Evolutionary conservation across 2,797 vertebrate genomes (phyloP), one percentile per base, ranked within the genome.

Genomic region (Pseudochirops corinnae): DNA sequence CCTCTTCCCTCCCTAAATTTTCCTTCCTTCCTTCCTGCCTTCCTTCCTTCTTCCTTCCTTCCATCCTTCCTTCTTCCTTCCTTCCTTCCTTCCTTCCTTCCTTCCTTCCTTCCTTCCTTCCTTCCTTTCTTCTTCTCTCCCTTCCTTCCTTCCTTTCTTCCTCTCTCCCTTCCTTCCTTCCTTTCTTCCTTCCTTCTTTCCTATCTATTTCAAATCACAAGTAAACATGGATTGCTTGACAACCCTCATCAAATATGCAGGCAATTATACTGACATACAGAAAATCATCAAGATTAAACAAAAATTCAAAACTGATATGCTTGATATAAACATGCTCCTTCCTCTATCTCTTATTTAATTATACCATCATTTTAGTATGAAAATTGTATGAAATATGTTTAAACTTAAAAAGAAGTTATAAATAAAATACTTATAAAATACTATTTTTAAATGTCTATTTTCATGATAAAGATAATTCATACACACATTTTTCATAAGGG

Each of bases 401-500:
- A 67, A 67, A 67, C 14, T 16, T 16, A n/a, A 67, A 33, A 62
- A 62, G 33, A 50, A 52, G 31, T 62, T 62, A 62, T 14, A 62
- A 62, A 90, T 53, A 90, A 56, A 95, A 60, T 82, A 94, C 58
- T 60, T 29, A 60, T 60, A 9, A 92, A 87, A 94, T 67, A 90
- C 97, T 92, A 21, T 98, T 95, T 5, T 0, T 74, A 98, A 98
- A 97, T 94, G 53, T 96, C 96, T 96, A 97, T 97, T 98, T 91
- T 97, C 1, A 95, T 93, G 31, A 92, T 94, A 98, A 96, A 91
- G 60, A 95, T 57, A 97, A 97, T 97, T 93, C 82, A 94, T 94
- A 97, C 98, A 96, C 4, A n/a, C 14, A 67, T 94, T 95, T 91
- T 93, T 21, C 39, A 93, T 93, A 92, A 67, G 90, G 95, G 13